Conservation (phyloP, 2,797 vertebrate genomes). For the Meda fulgida region DNA sequence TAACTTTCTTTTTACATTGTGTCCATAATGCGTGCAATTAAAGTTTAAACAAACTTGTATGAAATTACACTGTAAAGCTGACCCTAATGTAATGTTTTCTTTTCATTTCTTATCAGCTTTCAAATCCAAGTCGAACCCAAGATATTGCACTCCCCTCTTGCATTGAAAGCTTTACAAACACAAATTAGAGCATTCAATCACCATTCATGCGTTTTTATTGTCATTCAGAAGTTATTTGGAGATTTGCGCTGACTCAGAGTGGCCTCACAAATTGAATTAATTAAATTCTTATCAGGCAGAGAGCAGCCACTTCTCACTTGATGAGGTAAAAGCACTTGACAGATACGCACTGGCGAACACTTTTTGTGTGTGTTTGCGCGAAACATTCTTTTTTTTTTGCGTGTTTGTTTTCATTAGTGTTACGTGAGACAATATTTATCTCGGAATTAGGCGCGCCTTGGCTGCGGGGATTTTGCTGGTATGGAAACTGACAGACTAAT, state of each 20-base stretch:
- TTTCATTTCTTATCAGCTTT: constrained; percentile 14
- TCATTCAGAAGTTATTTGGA: constrained; percentile 32
- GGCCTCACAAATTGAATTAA: constrained; percentile 55
- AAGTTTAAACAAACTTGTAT: neutral
- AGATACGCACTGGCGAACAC: constrained; percentile 17
- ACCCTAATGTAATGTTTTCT: neutral
- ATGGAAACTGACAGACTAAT: constrained; percentile 52
- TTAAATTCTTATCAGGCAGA: constrained; percentile 54
- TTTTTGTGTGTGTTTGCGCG: constrained; percentile 23
- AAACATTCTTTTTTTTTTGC: constrained; percentile 12
- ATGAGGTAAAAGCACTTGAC: constrained; percentile 59
- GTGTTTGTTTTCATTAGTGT: constrained; percentile 50
- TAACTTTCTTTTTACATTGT: neutral
- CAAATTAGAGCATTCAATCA: constrained; percentile 21
- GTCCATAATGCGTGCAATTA: neutral
- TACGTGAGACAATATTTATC: constrained; percentile 46
- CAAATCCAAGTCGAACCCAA: neutral
- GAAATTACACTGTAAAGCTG: neutral
- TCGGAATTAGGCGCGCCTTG: constrained; percentile 36
- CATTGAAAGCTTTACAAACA: constrained; percentile 44
- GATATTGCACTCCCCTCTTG: neutral
- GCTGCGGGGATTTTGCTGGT: constrained; percentile 37
- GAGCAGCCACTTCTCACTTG: constrained; percentile 51
- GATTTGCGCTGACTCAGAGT: constrained; percentile 47
- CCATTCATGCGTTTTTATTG: constrained; percentile 10